Evolutionary conservation across 2,888 invertebrate species (phyloP).

Genomic region (Thecophora atra): DNA sequence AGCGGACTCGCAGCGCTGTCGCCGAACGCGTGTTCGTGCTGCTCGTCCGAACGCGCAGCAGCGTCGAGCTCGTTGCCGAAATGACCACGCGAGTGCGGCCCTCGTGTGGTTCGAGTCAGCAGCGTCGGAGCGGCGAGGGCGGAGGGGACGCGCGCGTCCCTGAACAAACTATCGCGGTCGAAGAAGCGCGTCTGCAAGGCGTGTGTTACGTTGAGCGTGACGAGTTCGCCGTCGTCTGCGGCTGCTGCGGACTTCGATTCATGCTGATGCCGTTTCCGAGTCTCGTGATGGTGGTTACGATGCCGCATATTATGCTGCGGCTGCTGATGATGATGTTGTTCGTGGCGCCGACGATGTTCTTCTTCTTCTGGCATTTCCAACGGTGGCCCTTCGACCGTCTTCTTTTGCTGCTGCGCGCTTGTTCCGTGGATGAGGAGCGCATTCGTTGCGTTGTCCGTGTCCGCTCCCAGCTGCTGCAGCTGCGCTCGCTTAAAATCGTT

Average conservation of each 20-base stretch:
- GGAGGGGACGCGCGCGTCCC: constrained; percentile 9
- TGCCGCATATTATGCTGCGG: constrained; percentile 61
- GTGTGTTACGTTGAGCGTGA: constrained; percentile 44
- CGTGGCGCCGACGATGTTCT: constrained; percentile 42
- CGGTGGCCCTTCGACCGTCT: constrained; percentile 38
- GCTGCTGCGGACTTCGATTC: constrained; percentile 23
- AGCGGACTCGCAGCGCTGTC: constrained; percentile 30
- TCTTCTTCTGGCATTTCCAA: constrained; percentile 40
- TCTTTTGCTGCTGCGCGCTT: constrained; percentile 42
- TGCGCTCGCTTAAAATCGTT: constrained; percentile 47
- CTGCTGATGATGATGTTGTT: constrained; percentile 50
- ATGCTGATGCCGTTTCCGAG: constrained; percentile 54
- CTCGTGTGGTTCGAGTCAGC: constrained; percentile 50
- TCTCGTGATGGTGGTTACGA: constrained; percentile 60
- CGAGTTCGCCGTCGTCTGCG: constrained; percentile 29
- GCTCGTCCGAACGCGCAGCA: neutral
- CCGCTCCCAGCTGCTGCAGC: constrained; percentile 40
- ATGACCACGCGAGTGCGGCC: constrained; percentile 43
- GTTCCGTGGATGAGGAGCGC: no score
- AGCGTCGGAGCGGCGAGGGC: no score
- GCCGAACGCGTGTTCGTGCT: constrained; percentile 22
- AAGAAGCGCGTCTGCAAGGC: constrained; percentile 55
- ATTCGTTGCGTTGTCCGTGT: constrained; percentile 29
- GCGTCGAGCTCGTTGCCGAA: constrained; percentile 10
- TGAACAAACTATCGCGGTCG: constrained; percentile 59